A percentile compares a stretch with the other conserved stretches of the same genome.
These are phyloP conservation scores for Callipepla squamata DNA, from an alignment of 2,113 vertebrate genomes.

Conservation along the genomic window DNA sequence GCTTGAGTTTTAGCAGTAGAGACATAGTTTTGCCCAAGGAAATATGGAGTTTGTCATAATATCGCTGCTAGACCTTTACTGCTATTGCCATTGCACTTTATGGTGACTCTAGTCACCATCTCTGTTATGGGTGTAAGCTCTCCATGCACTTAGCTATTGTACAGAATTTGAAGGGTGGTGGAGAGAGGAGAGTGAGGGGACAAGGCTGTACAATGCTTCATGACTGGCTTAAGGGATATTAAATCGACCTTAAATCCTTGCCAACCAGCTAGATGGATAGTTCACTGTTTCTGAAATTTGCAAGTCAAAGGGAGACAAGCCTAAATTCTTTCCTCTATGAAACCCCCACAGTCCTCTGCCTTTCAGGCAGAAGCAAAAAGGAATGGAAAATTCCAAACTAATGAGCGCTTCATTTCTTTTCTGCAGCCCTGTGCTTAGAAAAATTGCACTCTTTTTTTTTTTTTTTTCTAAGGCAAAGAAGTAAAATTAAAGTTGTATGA, in stretches of 20 bases:
- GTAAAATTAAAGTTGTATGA: conserved; percentile 85
- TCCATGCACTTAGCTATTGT: not conserved
- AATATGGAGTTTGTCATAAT: not conserved
- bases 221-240: conserved; percentile 17
- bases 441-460: conserved; percentile 70
- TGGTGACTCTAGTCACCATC: not conserved
- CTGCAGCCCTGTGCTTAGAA: conserved; percentile 69
- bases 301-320: conserved; percentile 42
- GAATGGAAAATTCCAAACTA: conserved; percentile 79
- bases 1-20: not conserved
- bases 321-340: conserved; percentile 50
- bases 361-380: conserved; percentile 61
- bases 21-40: not conserved
- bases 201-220: conserved; percentile 4
- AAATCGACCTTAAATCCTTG: conserved; percentile 45
- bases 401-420: conserved; percentile 56
- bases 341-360: conserved; percentile 42
- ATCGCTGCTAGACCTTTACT: not conserved
- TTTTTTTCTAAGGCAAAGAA: conserved; percentile 74
- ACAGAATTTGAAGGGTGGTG: not conserved
- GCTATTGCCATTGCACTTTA: not conserved
- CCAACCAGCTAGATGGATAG: conserved; percentile 1
- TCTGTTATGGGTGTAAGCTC: not conserved
- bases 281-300: conserved; percentile 50
- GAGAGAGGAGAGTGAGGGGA: not conserved